These are phyloP conservation scores for Drosophila nikananu DNA, from an alignment of 1,140 invertebrate species.

Conservation along the genomic window DNA sequence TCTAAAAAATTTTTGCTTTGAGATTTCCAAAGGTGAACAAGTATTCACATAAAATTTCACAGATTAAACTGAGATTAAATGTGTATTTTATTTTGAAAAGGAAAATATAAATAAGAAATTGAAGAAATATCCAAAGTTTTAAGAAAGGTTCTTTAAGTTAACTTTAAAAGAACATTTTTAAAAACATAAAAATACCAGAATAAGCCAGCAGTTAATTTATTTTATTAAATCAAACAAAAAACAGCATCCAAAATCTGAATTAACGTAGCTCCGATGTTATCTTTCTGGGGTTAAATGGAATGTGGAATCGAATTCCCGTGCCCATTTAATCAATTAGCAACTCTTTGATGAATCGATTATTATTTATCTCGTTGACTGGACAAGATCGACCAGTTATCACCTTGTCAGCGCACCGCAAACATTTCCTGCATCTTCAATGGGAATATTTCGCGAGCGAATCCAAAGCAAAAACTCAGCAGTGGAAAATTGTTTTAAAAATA, in stretches of 20 bases:
- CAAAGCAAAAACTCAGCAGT: slow-evolving; percentile 22
- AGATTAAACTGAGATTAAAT: not conserved
- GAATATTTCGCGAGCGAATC: slow-evolving; percentile 26
- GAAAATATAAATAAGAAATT: not conserved
- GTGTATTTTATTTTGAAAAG: not conserved
- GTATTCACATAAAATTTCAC: not conserved
- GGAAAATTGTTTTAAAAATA: slow-evolving; percentile 70
- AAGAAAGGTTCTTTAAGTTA: not conserved
- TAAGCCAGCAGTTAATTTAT: too few species aligned
- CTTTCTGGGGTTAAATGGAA: slow-evolving; percentile 8
- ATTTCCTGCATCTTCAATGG: slow-evolving; percentile 43
- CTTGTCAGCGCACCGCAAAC: slow-evolving; percentile 32
- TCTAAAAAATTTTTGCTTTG: not conserved
- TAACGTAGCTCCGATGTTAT: not conserved
- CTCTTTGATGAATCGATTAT: slow-evolving; percentile 47
- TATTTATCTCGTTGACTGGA: slow-evolving; percentile 36
- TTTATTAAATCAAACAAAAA: too few species aligned
- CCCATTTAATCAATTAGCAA: slow-evolving; percentile 45
- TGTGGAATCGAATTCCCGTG: slow-evolving; percentile 18
- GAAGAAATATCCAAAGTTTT: not conserved
- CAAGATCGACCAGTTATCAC: slow-evolving; percentile 48
- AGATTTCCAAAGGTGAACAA: not conserved
- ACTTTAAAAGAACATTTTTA: too few species aligned
- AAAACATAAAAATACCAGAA: too few species aligned
- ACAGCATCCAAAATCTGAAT: too few species aligned